phyloP scores from a whole-genome alignment of 2,113 vertebrate genomes.

The Pampusana beccarii region DNA sequence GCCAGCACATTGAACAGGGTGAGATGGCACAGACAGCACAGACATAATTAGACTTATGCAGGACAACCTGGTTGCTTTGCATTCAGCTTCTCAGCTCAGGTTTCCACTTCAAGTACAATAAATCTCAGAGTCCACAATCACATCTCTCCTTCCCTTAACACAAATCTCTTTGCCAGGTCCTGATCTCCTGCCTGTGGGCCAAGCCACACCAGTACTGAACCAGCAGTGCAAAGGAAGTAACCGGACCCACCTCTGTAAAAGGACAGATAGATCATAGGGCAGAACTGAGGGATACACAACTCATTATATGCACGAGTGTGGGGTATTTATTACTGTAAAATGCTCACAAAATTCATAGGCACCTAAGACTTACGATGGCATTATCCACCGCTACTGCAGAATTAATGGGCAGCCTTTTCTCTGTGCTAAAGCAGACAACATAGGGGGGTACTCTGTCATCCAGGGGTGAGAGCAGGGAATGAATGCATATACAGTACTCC shows the following conservation, averaged over 20 bases:
- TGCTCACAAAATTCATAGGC: conserved; percentile 53
- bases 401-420: conserved; percentile 58
- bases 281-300: conserved; percentile 10
- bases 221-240: background rate
- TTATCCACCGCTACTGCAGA: conserved; percentile 41
- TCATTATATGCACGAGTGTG: conserved; percentile 59
- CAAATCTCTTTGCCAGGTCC: background rate
- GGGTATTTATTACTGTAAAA: conserved; percentile 61
- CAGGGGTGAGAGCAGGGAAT: conserved; percentile 61
- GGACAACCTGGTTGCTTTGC: background rate
- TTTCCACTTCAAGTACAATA: background rate
- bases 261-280: conserved; percentile 4
- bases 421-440: conserved; percentile 41
- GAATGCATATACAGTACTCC: conserved; percentile 66
- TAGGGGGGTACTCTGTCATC: conserved; percentile 66
- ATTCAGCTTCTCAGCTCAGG: background rate
- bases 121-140: background rate
- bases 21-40: background rate
- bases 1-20: background rate
- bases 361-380: conserved; percentile 58
- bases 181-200: background rate
- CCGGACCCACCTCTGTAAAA: background rate
- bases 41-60: background rate
- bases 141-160: background rate
- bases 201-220: background rate